phyloP scores from a whole-genome alignment of 2,797 vertebrate genomes.

The Channallabes apus region DNA sequence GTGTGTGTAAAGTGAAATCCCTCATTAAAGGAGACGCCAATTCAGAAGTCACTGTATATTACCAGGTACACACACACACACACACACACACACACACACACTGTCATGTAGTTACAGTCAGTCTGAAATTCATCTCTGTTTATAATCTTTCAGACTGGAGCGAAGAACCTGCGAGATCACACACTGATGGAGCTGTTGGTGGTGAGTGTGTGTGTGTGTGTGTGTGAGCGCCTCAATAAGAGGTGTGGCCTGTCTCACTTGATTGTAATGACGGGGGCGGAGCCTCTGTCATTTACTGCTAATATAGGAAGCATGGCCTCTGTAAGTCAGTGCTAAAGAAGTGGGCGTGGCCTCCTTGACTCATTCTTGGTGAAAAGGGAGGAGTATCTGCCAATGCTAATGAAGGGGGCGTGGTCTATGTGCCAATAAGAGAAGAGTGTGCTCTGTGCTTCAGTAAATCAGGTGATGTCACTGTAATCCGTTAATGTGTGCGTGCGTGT shows the following conservation, averaged over 20 bases:
- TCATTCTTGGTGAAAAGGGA: neutral
- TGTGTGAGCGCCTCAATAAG: neutral
- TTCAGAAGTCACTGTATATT: constrained; percentile 88
- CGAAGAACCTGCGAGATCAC: constrained; percentile 84
- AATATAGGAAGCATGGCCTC: too few species aligned
- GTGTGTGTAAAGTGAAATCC: constrained; percentile 85
- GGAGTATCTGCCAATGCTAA: neutral
- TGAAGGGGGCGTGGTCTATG: constrained; percentile 59
- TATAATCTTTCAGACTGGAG: constrained; percentile 79
- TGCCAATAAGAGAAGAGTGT: constrained; percentile 58
- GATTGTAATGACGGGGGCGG: neutral
- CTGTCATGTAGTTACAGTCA: neutral
- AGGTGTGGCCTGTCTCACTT: too few species aligned
- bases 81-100: too few species aligned
- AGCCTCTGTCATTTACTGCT: neutral
- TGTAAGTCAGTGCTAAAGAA: neutral
- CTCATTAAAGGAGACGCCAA: constrained; percentile 83
- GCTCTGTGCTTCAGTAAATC: neutral
- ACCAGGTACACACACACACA: constrained; percentile 74
- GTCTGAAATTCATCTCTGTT: neutral
- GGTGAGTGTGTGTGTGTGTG: constrained; percentile 73
- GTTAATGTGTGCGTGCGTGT: neutral
- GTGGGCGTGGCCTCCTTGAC: neutral
- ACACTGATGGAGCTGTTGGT: constrained; percentile 94
- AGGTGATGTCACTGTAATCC: constrained; percentile 68